Conservation (phyloP, 2,888 invertebrate genomes). For the Criorhina ranunculi region DNA sequence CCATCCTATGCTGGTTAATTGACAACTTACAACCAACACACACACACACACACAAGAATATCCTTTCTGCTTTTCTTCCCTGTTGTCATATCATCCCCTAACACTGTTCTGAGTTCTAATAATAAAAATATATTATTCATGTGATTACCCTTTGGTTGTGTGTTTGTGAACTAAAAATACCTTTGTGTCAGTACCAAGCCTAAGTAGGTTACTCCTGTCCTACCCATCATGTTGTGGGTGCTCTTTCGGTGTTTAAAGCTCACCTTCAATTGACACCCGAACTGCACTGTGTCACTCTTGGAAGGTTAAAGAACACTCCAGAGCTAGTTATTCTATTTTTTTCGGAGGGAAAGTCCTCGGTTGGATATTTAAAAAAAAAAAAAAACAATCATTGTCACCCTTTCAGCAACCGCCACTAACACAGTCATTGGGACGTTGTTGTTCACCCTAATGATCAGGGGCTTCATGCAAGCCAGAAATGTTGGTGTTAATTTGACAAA, state of each 20-base stretch:
- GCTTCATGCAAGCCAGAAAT: conserved; percentile 51
- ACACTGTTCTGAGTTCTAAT: conserved; percentile 33
- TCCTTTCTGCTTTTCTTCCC: too few species aligned
- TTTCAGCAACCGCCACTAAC: conserved; percentile 21
- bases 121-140: conserved; percentile 56
- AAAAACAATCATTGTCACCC: too few species aligned
- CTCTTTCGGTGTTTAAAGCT: conserved; percentile 33
- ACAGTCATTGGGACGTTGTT: conserved; percentile 52
- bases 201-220: too few species aligned
- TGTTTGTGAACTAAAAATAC: conserved; percentile 43
- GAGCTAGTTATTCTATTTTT: not conserved
- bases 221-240: too few species aligned
- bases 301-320: conserved; percentile 36
- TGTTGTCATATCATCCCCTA: not conserved
- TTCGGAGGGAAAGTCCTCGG: too few species aligned
- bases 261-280: conserved; percentile 62
- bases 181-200: not conserved
- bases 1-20: conserved; percentile 10
- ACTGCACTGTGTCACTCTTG: conserved; percentile 19
- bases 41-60: not conserved
- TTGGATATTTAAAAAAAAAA: too few species aligned
- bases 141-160: conserved; percentile 51
- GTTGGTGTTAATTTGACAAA: conserved; percentile 71
- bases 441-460: conserved; percentile 61
- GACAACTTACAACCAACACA: conserved; percentile 21